Conservation (phyloP, 2,797 vertebrate genomes). For the Intellagama lesueurii region DNA sequence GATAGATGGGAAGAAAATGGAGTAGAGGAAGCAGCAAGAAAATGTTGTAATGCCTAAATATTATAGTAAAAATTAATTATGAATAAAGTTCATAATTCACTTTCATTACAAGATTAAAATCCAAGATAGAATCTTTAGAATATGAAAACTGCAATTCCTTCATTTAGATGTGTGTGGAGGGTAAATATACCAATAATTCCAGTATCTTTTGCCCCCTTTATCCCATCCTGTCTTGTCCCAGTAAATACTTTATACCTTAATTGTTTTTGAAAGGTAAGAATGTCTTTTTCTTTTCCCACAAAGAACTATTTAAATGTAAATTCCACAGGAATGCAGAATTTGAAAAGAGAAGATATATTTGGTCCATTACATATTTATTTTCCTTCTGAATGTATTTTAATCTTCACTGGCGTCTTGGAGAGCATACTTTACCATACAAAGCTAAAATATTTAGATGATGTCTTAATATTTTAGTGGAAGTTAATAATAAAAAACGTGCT, state of each 20-base stretch:
- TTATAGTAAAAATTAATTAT: constrained; percentile 16
- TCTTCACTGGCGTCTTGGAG: constrained; percentile 24
- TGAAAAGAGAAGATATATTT: not conserved
- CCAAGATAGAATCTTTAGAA: not conserved
- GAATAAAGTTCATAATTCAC: not conserved
- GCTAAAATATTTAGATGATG: constrained; percentile 36
- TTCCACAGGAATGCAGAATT: not conserved
- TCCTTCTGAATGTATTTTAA: not conserved
- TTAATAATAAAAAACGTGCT: constrained; percentile 43
- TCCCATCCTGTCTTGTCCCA: not conserved
- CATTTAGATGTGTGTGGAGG: not conserved
- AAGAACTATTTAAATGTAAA: constrained; percentile 30
- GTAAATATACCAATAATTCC: not conserved
- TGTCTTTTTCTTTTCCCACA: not conserved
- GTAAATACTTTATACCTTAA: constrained; percentile 19
- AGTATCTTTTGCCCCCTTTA: not conserved
- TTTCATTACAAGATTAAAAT: not conserved
- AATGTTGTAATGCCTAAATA: not conserved
- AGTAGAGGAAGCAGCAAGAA: too few relatives aligned
- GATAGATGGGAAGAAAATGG: not conserved
- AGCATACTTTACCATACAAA: not conserved
- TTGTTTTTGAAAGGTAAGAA: not conserved
- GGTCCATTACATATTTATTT: constrained; percentile 15
- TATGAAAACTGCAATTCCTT: constrained; percentile 2
- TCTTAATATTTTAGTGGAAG: constrained; percentile 52